Percentiles rank a stretch among this genome's conserved stretches.
Evolutionary conservation across 2,888 invertebrate genomes (phyloP).

Genomic region (Spisula subtruncata): DNA sequence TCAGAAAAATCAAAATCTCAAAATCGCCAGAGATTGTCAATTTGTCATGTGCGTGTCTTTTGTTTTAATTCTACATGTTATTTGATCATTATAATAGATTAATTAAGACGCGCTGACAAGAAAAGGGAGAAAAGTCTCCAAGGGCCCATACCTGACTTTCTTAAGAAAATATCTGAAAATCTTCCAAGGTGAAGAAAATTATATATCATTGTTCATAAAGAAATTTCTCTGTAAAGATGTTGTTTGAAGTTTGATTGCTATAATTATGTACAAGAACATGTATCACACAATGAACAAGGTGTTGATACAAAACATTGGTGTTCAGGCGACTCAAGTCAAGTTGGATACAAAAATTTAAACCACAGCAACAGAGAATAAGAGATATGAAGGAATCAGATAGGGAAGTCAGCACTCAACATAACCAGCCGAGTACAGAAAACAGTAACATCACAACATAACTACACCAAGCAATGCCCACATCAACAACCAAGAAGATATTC

Average conservation of each 20-base stretch:
- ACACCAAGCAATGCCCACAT: too few relatives aligned
- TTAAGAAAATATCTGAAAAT: too few relatives aligned
- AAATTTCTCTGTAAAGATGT: neutral
- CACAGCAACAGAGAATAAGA: too few relatives aligned
- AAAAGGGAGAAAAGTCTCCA: neutral
- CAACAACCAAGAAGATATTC: too few relatives aligned
- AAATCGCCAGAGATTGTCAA: slow-evolving; percentile 39
- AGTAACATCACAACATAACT: too few relatives aligned
- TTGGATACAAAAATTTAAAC: neutral
- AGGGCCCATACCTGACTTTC: slow-evolving; percentile 6
- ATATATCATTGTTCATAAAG: slow-evolving; percentile 8
- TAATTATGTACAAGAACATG: too few relatives aligned
- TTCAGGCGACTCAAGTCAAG: neutral
- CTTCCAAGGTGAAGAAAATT: neutral
- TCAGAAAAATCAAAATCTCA: too few relatives aligned
- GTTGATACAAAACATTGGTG: too few relatives aligned
- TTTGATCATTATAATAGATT: slow-evolving; percentile 60
- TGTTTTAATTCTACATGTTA: slow-evolving; percentile 57
- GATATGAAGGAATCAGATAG: too few relatives aligned
- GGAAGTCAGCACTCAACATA: too few relatives aligned
- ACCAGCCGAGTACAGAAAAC: too few relatives aligned
- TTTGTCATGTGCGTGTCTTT: neutral
- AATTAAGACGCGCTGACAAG: slow-evolving; percentile 54
- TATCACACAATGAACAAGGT: neutral
- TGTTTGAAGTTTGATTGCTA: slow-evolving; percentile 13